Conservation (phyloP, 2,113 vertebrate species). For the Sitta europaea region DNA sequence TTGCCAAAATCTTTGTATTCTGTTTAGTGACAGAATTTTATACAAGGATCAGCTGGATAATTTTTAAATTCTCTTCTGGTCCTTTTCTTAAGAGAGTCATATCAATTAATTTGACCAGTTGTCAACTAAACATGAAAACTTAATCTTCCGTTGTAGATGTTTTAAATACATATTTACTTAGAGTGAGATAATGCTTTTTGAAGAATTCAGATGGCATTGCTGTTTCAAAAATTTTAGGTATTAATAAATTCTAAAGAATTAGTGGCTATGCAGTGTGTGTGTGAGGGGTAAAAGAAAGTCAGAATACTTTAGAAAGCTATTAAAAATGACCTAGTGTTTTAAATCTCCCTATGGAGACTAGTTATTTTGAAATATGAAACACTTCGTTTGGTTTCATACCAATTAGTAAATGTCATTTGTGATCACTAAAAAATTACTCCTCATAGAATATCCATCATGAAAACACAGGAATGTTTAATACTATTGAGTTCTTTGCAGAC, state of each 20-base stretch:
- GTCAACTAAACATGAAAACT: not conserved
- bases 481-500: not conserved
- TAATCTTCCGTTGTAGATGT: not conserved
- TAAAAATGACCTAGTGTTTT: not conserved
- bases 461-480: slow-evolving; percentile 41
- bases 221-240: not conserved
- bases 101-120: not conserved
- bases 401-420: slow-evolving; percentile 25
- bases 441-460: not conserved
- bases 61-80: not conserved
- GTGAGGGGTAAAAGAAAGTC: rapidly evolving
- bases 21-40: slow-evolving; percentile 34
- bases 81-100: not conserved
- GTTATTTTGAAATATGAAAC: not conserved
- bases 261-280: not conserved
- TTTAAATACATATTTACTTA: not conserved
- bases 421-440: slow-evolving; percentile 23
- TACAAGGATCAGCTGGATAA: not conserved
- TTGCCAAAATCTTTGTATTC: slow-evolving; percentile 42
- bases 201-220: not conserved
- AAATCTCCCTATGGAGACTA: not conserved
- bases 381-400: slow-evolving; percentile 5
- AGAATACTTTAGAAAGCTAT: not conserved
- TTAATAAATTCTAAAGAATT: not conserved
- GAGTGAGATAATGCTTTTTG: not conserved